Evolutionary conservation across 2,888 invertebrate genomes (phyloP), one percentile per base, ranked within the genome.

Genomic region (Spodoptera exigua): DNA sequence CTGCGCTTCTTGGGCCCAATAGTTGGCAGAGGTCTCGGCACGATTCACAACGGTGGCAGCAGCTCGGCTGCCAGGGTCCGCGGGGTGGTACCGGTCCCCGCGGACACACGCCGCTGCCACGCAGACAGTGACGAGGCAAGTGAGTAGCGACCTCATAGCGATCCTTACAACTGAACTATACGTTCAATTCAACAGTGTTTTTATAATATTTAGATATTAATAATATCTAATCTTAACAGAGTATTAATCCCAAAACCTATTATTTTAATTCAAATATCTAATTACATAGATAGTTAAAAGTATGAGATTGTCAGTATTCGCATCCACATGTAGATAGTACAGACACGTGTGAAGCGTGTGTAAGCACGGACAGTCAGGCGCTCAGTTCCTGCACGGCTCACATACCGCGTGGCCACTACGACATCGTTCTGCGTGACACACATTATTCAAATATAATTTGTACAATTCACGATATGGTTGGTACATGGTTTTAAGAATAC

Each of bases 1-100:
- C 43, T 87, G 87, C 0, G 93, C 95, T 47, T 93, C 76, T 0
- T 72, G 73, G 39, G 82, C 82, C 95, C 95, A 95, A 76, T 89
- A 94, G 0, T 84, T 78, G 0, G 81, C 64, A 0, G 60, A 51
- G 7, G 32, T 32, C 57, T 83, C 85, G 9, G 63, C 75, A 16
- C 55, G 55, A 13, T 27, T 45, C 21, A 14, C 21, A 21, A 21
- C 17, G n/a, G 41, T 16, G 10, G 21, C 43, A 4, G 18, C 32
- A 4, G 18, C 32, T 21, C 55, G 54, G 1, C 13, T 14, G 21
- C 11, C 41, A 7, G 41, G 14, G 34, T 7, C 35, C 14, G 21
- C 52, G 0, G 67, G 70, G 46, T 78, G 76, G 54, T 76, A 66
- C 13, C 58, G 76, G 62, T 78, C 79, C 12, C 44, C 72, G 46